Evolutionary conservation across 2,113 vertebrate species (phyloP), one percentile per base, ranked within the genome.

Genomic region (Oplegnathus fasciatus): DNA sequence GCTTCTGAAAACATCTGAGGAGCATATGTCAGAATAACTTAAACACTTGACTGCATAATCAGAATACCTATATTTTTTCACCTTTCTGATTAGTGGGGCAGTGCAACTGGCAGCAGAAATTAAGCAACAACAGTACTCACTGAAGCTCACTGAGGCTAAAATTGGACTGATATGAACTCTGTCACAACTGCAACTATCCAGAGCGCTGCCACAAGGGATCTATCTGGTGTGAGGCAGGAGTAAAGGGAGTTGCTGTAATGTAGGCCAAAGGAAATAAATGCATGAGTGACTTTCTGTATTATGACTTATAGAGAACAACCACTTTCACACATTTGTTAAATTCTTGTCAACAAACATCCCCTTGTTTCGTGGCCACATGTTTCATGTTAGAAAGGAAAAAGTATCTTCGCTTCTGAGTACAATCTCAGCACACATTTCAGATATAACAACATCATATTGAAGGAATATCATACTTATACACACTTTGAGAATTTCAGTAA

Each of bases 101-200:
- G 8, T 18, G 40, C 42, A 26, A 13, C 44, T 9, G 9, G 26
- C 73, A 82, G 28, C 28, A 48, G 34, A 32, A 28, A 34, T 28
- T 14, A 64, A 30, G 9, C 37, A 22, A 54, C 9, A 65, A 40
- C 3, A 62, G 9, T 15, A 48, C 15, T 48, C 37, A 69, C 17
- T 71, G 62, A 58, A 66, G 30, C 40, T 71, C 26, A 28, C 9
- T 5, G 24, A 66, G 2, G 42, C 74, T 70, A 52, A 70, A 68
- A 67, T 26, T 61, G 64, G 42, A 83, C 75, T n/a, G 78, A 78
- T 26, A 30, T 78, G 52, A 89, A 84, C 52, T 66, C 37, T 77
- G 52, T 80, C 11, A 52, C 74, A 58, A 75, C 55, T 76, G 42
- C 26, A 86, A 57, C 26, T 34, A 76, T 57, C n/a, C 46, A 69